Evolutionary conservation across 37 sponge, comb jelly and placozoan species (phyloP), one percentile per base, ranked within the genome.

Genomic region (Cliona cf. orientalis): DNA sequence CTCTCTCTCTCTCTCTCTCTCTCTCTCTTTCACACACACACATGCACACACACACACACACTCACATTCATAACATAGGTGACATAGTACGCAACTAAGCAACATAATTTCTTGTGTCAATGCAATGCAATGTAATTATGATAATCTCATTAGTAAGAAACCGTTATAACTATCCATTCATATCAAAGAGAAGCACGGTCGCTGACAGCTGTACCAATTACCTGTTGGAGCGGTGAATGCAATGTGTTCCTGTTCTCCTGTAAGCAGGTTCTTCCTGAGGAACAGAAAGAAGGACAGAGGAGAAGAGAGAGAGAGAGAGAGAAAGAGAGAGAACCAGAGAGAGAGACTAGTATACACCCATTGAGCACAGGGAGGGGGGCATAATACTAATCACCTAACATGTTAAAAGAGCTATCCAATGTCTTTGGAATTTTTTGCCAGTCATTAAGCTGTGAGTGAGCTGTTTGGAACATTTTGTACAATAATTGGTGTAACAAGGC

Each of bases 1-100:
- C n/a, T n/a, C n/a, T 11, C 55, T 35, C 74, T n/a, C 74, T 53
- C 74, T 53, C 74, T 53, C 55, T 53, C 74, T 53, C n/a, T n/a
- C n/a, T n/a, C n/a, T n/a, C n/a, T n/a, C n/a, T n/a, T n/a, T n/a
- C n/a, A n/a, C n/a, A n/a, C 74, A 46, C 74, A 73, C 74, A 73
- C 53, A 73, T 56, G 49, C 74, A 49, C 74, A 46, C 55, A 46
- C 74, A 73, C 74, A 73, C 74, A 73, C 74, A 73, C 56, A 73
- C 53, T 19, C 46, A 45, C 74, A 43, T 56, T 53, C 74, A 73
- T 9, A 73, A 31, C 28, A 31, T 32, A 31, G 29, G 22, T 29
- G 36, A 73, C 74, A 73, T 56, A 73, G 31, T 53, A 49, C 29
- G 23, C 35, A 19, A 9, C 3, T 42, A n/a, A n/a, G n/a, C n/a